These are phyloP conservation scores for Bombus confusus DNA, from an alignment of 1,140 invertebrate species.

Conservation along the genomic window DNA sequence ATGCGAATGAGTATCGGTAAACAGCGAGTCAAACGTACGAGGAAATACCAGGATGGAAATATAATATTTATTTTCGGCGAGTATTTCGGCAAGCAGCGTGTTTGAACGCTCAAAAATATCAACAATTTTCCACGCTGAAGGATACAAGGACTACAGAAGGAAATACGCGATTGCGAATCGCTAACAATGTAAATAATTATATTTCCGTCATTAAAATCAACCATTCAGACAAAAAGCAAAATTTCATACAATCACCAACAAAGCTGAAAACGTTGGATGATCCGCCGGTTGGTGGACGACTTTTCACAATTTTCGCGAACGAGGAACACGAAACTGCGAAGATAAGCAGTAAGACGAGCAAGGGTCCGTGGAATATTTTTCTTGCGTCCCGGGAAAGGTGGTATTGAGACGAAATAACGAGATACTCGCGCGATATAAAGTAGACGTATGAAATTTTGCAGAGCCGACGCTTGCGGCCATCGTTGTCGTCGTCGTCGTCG, in stretches of 20 bases:
- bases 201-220: background rate
- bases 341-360: slow-evolving; percentile 21
- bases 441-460: slow-evolving; percentile 71
- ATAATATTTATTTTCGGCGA: slow-evolving; percentile 25
- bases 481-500: slow-evolving; percentile 51
- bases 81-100: background rate
- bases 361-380: slow-evolving; percentile 53
- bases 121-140: background rate
- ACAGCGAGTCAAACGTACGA: background rate
- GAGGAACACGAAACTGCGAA: too few species aligned
- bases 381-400: slow-evolving; percentile 44
- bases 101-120: background rate
- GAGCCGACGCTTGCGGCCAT: slow-evolving; percentile 62
- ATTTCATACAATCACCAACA: slow-evolving; percentile 24
- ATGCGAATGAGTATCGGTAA: slow-evolving; percentile 9
- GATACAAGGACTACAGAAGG: too few species aligned
- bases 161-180: too few species aligned
- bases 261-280: slow-evolving; percentile 3
- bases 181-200: background rate
- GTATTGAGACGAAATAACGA: slow-evolving; percentile 41
- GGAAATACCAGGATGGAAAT: background rate
- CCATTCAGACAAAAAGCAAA: background rate
- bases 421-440: slow-evolving; percentile 56
- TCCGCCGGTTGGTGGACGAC: background rate
- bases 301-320: slow-evolving; percentile 51